Conservation (phyloP, 37 sponge, comb jelly and placozoan genomes). For the Ianthella basta region DNA sequence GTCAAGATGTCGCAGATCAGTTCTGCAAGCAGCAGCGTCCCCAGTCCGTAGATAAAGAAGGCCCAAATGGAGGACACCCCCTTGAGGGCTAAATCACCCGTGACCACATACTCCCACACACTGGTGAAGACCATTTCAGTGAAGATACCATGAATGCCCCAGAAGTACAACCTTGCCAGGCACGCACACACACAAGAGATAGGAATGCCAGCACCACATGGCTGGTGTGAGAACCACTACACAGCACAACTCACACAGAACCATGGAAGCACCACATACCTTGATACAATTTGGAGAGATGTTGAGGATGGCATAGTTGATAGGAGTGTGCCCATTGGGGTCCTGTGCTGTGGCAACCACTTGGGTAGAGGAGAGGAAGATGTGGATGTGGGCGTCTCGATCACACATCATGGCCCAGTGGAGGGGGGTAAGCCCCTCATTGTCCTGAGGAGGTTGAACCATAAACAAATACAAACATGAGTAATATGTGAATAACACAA, state of each 20-base stretch:
- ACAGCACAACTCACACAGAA: no score
- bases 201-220: no score
- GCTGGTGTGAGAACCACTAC: no score
- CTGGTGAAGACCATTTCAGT: slow-evolving; percentile 83
- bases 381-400: slow-evolving; percentile 60
- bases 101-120: slow-evolving; percentile 70
- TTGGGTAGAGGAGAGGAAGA: slow-evolving; percentile 50
- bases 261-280: slow-evolving; percentile 24
- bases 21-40: slow-evolving; percentile 59
- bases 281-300: slow-evolving; percentile 70
- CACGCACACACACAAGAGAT: no score
- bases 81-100: slow-evolving; percentile 52
- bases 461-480: background rate
- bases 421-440: slow-evolving; percentile 69
- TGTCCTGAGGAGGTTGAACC: slow-evolving; percentile 39
- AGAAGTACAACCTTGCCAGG: slow-evolving; percentile 80
- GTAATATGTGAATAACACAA: background rate
- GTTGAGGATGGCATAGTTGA: slow-evolving; percentile 79
- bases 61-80: slow-evolving; percentile 86
- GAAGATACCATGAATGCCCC: slow-evolving; percentile 82
- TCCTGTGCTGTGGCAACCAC: slow-evolving; percentile 56
- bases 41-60: slow-evolving; percentile 75
- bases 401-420: slow-evolving; percentile 92
- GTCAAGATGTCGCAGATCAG: slow-evolving; percentile 29
- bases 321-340: slow-evolving; percentile 68